These are phyloP conservation scores for Epinephelus malabaricus DNA, from an alignment of 2,797 vertebrate genomes.

Conservation along the genomic window DNA sequence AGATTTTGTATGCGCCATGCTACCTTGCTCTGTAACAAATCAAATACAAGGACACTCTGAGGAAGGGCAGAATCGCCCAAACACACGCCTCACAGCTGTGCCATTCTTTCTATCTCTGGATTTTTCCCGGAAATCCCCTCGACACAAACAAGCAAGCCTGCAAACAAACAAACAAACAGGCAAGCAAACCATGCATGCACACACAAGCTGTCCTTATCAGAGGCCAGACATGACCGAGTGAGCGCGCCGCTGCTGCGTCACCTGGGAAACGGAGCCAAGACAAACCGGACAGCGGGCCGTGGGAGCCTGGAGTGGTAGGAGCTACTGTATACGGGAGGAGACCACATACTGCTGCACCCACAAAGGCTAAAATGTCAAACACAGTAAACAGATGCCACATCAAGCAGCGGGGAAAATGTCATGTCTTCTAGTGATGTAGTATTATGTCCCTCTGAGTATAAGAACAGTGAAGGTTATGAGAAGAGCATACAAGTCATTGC, in stretches of 20 bases:
- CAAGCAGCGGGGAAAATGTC: conserved; percentile 66
- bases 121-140: conserved; percentile 47
- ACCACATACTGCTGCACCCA: conserved; percentile 44
- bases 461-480: conserved; percentile 57
- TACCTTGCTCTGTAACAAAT: conserved; percentile 42
- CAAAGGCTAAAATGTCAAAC: conserved; percentile 66
- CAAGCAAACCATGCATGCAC: conserved; percentile 51
- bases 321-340: conserved; percentile 34
- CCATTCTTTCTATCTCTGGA: conserved; percentile 44
- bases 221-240: conserved; percentile 59
- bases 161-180: conserved; percentile 61
- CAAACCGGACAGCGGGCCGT: conserved; percentile 54
- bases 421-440: conserved; percentile 52
- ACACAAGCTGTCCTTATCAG: conserved; percentile 71
- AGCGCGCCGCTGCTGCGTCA: conserved; percentile 46
- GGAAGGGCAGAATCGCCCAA: conserved; percentile 35
- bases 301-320: conserved; percentile 10
- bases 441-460: conserved; percentile 30
- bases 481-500: conserved; percentile 51
- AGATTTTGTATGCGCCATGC: conserved; percentile 33
- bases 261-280: conserved; percentile 63
- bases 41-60: conserved; percentile 58
- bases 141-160: conserved; percentile 44
- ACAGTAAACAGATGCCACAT: conserved; percentile 57
- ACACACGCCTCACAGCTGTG: conserved; percentile 41